Evolutionary conservation across 2,888 invertebrate species (phyloP).

Genomic region (Drosophila quinaria): DNA sequence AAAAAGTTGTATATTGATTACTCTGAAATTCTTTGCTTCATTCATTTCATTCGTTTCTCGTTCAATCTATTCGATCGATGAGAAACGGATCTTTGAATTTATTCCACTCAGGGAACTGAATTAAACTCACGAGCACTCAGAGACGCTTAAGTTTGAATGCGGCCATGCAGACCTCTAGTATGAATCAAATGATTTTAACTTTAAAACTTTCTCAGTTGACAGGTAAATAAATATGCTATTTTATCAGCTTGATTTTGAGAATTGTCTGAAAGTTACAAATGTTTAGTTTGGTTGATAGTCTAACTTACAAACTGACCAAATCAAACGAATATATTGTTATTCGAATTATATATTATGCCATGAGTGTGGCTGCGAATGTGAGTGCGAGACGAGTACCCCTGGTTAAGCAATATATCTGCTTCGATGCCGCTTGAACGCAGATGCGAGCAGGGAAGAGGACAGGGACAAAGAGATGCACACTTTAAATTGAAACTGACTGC

Average conservation of each 20-base stretch:
- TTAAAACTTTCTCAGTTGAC: neutral
- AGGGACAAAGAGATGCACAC: conserved; percentile 40
- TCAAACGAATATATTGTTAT: conserved; percentile 20
- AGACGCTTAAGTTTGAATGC: too few species aligned
- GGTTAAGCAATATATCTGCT: conserved; percentile 13
- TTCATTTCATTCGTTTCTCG: too few species aligned
- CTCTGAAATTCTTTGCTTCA: too few species aligned
- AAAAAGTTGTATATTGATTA: too few species aligned
- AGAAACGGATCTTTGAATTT: too few species aligned
- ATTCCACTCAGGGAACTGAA: too few species aligned
- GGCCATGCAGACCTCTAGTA: too few species aligned
- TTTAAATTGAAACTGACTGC: conserved; percentile 78
- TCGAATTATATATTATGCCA: conserved; percentile 2
- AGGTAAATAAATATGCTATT: neutral
- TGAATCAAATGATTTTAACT: neutral
- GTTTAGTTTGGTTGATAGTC: neutral
- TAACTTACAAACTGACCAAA: conserved; percentile 13
- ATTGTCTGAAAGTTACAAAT: neutral
- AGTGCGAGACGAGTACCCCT: conserved; percentile 12
- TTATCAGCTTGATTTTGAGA: neutral
- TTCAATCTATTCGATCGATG: too few species aligned
- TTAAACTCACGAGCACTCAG: too few species aligned
- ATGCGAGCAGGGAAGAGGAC: conserved; percentile 4
- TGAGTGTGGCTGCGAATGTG: neutral
- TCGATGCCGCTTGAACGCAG: conserved; percentile 21